Evolutionary conservation across 1,140 invertebrate species (phyloP).

Genomic region (Lucilia cuprina): DNA sequence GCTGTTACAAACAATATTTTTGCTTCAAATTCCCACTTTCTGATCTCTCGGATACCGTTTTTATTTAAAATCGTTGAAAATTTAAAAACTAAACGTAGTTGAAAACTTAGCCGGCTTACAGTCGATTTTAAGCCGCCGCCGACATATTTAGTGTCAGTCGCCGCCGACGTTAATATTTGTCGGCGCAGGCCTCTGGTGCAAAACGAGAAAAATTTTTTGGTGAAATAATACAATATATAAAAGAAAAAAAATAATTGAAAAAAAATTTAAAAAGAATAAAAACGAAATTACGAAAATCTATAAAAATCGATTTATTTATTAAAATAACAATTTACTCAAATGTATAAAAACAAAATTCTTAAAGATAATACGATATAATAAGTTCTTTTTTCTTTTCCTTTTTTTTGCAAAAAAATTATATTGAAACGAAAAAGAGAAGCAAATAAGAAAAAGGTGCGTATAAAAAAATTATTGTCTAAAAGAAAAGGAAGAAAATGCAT

Average conservation of each 20-base stretch:
- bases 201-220: constrained; percentile 4
- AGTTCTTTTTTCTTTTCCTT: background rate
- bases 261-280: background rate
- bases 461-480: background rate
- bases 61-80: too few species aligned
- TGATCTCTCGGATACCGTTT: too few species aligned
- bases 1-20: too few species aligned
- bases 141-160: too few species aligned
- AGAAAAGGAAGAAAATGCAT: constrained; percentile 6
- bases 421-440: background rate
- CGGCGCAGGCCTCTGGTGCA: too few species aligned
- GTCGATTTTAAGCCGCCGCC: too few species aligned
- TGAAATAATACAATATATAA: constrained; percentile 18
- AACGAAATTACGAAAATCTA: background rate
- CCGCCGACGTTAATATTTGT: too few species aligned
- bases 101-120: too few species aligned
- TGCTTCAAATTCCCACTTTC: too few species aligned
- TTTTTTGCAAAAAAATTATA: background rate
- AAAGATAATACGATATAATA: background rate
- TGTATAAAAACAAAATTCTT: constrained; percentile 5
- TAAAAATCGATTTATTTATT: background rate
- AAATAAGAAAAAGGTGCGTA: constrained; percentile 3
- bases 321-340: background rate
- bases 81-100: too few species aligned
- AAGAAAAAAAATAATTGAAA: constrained; percentile 12